Evolutionary conservation across 1,140 invertebrate genomes (phyloP).

Genomic region (Popillia japonica): DNA sequence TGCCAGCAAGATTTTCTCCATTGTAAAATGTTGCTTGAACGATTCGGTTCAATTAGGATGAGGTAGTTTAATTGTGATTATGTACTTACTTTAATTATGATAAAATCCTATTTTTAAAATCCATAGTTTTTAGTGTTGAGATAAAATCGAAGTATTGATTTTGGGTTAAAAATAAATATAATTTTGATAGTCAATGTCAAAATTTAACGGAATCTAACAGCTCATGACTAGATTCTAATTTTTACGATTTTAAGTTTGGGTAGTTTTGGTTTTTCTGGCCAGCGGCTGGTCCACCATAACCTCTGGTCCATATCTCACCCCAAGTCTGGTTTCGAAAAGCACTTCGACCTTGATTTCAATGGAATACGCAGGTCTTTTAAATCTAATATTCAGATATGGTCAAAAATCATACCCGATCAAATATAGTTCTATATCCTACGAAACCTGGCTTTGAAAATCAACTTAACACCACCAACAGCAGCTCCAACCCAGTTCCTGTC

Average conservation of each 20-base stretch:
- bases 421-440: too few species aligned
- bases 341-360: too few species aligned
- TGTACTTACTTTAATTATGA: not conserved
- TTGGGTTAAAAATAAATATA: slow-evolving; percentile 31
- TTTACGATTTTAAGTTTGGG: not conserved
- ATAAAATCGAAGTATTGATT: not conserved
- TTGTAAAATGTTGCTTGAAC: not conserved
- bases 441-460: too few species aligned
- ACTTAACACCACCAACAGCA: not conserved
- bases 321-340: too few species aligned
- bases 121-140: slow-evolving; percentile 14
- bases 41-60: not conserved
- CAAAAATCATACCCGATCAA: not conserved
- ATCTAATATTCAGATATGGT: too few species aligned
- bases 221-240: slow-evolving; percentile 19
- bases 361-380: too few species aligned
- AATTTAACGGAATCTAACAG: not conserved
- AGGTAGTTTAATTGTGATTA: not conserved
- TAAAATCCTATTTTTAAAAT: slow-evolving; percentile 18
- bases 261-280: too few species aligned
- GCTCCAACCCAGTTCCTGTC: too few species aligned
- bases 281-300: too few species aligned
- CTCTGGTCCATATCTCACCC: too few species aligned
- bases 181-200: slow-evolving; percentile 29
- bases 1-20: not conserved